phyloP scores from a whole-genome alignment of 2,113 vertebrate genomes.

The Mionectes macconnelli region DNA sequence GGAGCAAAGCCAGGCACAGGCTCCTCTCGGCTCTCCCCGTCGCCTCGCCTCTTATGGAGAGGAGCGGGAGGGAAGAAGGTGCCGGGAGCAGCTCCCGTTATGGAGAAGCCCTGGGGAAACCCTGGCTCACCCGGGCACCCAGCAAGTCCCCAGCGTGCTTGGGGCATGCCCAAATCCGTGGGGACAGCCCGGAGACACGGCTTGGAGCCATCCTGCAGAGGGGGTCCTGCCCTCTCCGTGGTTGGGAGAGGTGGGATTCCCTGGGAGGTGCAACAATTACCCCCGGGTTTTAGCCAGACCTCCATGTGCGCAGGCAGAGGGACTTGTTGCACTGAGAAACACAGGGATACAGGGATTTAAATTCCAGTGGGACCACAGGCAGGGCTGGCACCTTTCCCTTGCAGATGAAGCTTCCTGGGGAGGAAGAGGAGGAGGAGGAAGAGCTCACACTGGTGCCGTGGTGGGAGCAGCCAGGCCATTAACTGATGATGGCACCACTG shows the following conservation, averaged over 20 bases:
- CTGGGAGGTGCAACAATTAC: accelerated
- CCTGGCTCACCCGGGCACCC: not conserved
- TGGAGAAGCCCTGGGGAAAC: constrained; percentile 54
- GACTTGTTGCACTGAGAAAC: too few species aligned
- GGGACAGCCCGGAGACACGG: not conserved
- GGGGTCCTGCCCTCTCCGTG: accelerated
- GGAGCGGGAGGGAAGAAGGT: constrained; percentile 31
- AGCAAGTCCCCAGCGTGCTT: not conserved
- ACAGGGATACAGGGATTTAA: accelerated
- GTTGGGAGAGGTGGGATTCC: not conserved
- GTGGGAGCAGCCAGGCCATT: not conserved
- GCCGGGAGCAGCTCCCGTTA: constrained; percentile 44
- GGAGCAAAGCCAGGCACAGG: constrained; percentile 4
- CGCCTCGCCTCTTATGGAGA: constrained; percentile 63
- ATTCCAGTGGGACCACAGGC: not conserved
- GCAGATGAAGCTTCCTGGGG: not conserved
- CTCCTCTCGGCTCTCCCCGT: not conserved
- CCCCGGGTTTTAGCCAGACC: not conserved
- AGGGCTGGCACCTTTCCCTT: not conserved
- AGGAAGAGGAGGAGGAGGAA: not conserved
- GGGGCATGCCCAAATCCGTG: accelerated
- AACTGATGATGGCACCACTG: accelerated
- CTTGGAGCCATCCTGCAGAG: accelerated
- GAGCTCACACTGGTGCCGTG: not conserved
- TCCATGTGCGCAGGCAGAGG: accelerated